Conservation (phyloP, 1,140 invertebrate genomes). For the Colletes gigas region DNA sequence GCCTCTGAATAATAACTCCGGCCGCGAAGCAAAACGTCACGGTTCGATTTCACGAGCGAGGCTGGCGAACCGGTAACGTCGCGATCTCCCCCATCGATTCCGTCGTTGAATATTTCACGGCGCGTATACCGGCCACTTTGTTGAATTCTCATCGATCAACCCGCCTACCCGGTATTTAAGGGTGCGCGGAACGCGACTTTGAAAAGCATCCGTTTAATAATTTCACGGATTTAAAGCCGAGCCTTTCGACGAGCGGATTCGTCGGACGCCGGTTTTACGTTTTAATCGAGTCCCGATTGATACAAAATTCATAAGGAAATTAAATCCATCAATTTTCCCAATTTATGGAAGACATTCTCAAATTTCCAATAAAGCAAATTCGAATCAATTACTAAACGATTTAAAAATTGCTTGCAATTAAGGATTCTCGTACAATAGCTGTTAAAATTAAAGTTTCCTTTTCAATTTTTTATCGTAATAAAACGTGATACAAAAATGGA, state of each 20-base stretch:
- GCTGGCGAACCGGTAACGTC: background rate
- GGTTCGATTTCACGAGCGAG: slow-evolving; percentile 3
- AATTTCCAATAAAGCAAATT: too few relatives aligned
- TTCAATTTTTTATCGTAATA: too few relatives aligned
- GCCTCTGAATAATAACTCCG: slow-evolving; percentile 16
- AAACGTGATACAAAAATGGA: too few relatives aligned
- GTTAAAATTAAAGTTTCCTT: too few relatives aligned
- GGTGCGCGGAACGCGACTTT: slow-evolving; percentile 4
- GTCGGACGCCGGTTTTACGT: background rate
- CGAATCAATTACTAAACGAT: too few relatives aligned
- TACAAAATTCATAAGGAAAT: too few relatives aligned
- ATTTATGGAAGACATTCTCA: too few relatives aligned
- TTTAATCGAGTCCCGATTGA: too few relatives aligned
- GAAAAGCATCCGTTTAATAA: slow-evolving; percentile 27
- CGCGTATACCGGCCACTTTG: slow-evolving; percentile 1
- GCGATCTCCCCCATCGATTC: slow-evolving; percentile 26
- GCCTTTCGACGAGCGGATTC: background rate
- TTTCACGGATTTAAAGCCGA: background rate
- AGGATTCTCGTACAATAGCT: too few relatives aligned
- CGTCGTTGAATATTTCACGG: slow-evolving; percentile 36
- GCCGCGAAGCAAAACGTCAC: background rate
- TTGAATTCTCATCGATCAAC: slow-evolving; percentile 31
- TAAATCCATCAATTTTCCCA: too few relatives aligned
- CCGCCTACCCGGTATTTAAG: background rate
- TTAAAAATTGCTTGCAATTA: too few relatives aligned